Base-by-base conservation (phyloP, 2,797 vertebrate species). In the Passerculus sandwichensis region DNA sequence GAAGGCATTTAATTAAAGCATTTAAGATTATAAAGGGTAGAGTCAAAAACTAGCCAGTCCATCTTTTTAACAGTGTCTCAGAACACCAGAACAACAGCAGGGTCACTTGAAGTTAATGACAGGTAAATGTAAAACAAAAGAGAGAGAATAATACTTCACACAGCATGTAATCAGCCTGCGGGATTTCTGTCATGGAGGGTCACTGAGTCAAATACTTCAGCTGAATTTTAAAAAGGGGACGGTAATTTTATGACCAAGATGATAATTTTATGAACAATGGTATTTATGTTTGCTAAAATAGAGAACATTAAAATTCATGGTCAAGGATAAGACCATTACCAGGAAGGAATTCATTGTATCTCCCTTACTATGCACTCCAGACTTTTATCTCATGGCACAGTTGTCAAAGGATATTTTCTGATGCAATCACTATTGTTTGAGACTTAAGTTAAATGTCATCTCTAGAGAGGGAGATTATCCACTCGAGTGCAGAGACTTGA, bases 81-180 rank as follows among this genome's bases (percentile, higher is more conserved):
- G 92, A 96, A 96, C 90, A 96, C 70, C 80, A 94, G 89, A 97
- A 95, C 73, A 95, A 97, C 92, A 93, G 81, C 73, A 79, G 91
- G 94, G 97, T 98, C 97, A 97, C 92, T 97, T 80, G 86, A 95
- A 97, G 96, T 94, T 96, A 97, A 97, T 97, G 93, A 96, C 95
- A 97, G 93, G 88, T 97, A 97, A 97, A 97, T 97, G 97, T 97
- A 97, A 97, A 97, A 97, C 88, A 96, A 96, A 97, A 85, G 91
- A 90, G 95, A 88, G 87, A 70, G 91, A 97, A 97, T 93, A 93
- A 96, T 98, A 96, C 96, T 97, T 97, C 93, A 90, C 44, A 26
- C 66, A 94, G 93, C 95, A 89, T 97, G 96, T 96, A 97, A 94
- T 97, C 96, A 97, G 95, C 97, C 94, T 92, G 87, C 72, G 16